These are phyloP conservation scores for Silurus meridionalis DNA, from an alignment of 2,113 vertebrate genomes.

Conservation along the genomic window DNA sequence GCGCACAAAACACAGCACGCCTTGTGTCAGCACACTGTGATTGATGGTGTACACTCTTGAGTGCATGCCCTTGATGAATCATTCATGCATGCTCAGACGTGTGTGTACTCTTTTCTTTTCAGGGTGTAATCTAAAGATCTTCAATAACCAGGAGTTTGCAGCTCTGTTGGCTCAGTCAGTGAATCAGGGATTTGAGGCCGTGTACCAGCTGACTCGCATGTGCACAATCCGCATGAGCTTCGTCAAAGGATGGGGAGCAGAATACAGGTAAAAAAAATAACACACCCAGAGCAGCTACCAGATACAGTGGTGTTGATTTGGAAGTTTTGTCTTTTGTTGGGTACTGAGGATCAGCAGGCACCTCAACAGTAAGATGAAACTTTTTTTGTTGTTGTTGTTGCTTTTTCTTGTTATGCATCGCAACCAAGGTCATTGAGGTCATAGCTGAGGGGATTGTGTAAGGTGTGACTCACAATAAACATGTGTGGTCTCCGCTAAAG, in stretches of 20 bases:
- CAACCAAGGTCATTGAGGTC: background rate
- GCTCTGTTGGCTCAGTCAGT: constrained; percentile 86
- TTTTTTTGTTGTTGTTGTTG: background rate
- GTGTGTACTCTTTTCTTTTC: constrained; percentile 16
- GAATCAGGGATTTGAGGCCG: constrained; percentile 89
- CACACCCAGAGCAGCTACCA: too few species aligned
- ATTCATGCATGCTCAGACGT: constrained; percentile 34
- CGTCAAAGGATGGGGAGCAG: constrained; percentile 88
- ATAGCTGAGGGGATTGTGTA: constrained; percentile 11
- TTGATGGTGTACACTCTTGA: constrained; percentile 9
- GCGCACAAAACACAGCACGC: background rate
- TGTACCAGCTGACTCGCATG: constrained; percentile 88
- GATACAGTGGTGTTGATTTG: background rate
- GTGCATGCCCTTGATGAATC: constrained; percentile 39
- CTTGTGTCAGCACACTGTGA: constrained; percentile 22
- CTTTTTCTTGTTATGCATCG: background rate
- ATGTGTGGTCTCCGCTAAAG: constrained; percentile 1
- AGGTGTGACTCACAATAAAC: background rate
- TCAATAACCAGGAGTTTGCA: constrained; percentile 88
- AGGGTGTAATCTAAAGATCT: constrained; percentile 90
- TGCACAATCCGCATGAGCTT: constrained; percentile 92
- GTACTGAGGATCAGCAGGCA: background rate
- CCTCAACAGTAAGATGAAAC: background rate
- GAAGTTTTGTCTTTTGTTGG: background rate
- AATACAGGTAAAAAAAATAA: constrained; percentile 75